Percentiles rank a stretch among this genome's conserved stretches.
These are phyloP conservation scores for Psittacara wagleri DNA, from an alignment of 2,113 vertebrate genomes.

Conservation along the genomic window DNA sequence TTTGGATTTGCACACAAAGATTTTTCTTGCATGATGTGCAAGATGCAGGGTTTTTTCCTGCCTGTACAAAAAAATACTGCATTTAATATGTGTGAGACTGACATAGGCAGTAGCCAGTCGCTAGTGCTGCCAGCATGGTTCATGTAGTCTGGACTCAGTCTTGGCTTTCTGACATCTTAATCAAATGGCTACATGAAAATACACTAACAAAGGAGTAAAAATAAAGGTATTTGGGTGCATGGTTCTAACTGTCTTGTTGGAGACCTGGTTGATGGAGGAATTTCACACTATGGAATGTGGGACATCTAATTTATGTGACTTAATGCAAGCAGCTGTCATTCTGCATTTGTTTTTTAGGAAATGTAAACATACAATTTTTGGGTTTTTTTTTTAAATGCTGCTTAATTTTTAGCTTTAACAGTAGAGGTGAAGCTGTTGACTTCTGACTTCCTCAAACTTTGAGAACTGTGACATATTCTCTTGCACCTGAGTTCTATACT, in stretches of 20 bases:
- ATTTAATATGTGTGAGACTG: not conserved
- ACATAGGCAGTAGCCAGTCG: not conserved
- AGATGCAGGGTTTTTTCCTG: rapidly evolving
- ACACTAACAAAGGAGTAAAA: not conserved
- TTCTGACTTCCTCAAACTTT: not conserved
- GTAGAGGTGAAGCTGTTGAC: not conserved
- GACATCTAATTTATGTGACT: not conserved
- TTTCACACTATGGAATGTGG: not conserved
- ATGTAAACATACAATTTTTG: not conserved
- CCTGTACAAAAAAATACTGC: not conserved
- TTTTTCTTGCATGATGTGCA: not conserved
- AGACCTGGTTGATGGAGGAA: not conserved
- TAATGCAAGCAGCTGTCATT: not conserved
- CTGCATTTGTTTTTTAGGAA: not conserved
- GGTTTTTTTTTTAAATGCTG: not conserved
- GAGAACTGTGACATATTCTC: not conserved
- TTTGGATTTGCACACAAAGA: not conserved
- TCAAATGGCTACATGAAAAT: not conserved
- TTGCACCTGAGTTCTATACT: not conserved
- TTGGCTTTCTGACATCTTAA: not conserved
- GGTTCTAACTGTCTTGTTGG: not conserved
- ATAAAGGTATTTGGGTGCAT: not conserved
- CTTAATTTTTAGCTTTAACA: not conserved
- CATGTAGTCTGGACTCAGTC: not conserved
- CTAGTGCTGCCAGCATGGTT: not conserved